Base-by-base conservation (phyloP, 2,797 vertebrate genomes). In the Holocentrus rufus region DNA sequence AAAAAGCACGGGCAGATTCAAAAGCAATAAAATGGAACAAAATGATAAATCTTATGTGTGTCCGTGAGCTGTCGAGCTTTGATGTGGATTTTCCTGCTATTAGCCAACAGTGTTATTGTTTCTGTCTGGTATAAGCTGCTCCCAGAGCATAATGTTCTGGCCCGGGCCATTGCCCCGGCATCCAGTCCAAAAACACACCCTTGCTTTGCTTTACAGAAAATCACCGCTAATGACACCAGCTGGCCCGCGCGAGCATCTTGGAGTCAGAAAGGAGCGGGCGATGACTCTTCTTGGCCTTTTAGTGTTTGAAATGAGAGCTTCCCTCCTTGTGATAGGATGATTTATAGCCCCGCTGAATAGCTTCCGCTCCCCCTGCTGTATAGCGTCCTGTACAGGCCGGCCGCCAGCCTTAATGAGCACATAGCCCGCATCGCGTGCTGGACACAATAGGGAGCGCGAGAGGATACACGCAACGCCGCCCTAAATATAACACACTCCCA, bases 271-370 rank as follows among this genome's bases (percentile, higher is more conserved):
- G 69, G 44, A 81, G 79, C 55, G 53, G 67, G 72, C 49, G n/a
- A 36, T 75, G 57, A 79, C 49, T 80, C 77, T 83, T 72, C 47
- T 46, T 60, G 3, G 17, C 5, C 56, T 64, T 81, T 66, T 65
- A 71, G 47, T 65, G 62, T 80, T 88, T 72, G 71, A 84, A 87
- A 83, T 81, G 30, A 76, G 65, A 53, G 68, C 72, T 90, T 90
- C 79, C 84, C 54, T 68, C 65, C 65, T 60, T 59, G 42, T 74
- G 79, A 87, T 75, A 77, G 73, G 87, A 79, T 89, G 88, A 92
- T 92, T 90, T 77, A 90, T 89, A 80, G 73, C 70, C 77, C 20
- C 56, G 47, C 77, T 87, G 78, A 90, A 90, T 81, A 80, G 72
- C 83, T 90, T 91, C 85, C 82, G 69, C 76, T 84, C 47, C 30